Conservation (phyloP, 2,797 vertebrate species). For the Kryptolebias ocellatus region DNA sequence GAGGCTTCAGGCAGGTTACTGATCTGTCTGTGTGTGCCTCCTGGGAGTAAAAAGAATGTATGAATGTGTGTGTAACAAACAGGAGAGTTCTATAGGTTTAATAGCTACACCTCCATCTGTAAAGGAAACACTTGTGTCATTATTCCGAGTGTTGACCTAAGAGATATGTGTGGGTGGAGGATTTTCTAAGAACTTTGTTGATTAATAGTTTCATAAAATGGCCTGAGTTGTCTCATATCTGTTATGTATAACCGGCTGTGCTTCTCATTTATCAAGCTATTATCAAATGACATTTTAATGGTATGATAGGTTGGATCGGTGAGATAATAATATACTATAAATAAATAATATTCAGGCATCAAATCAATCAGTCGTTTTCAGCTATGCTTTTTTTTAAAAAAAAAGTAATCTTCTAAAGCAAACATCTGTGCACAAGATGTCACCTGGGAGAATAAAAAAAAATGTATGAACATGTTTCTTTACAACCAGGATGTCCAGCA, state of each 20-base stretch:
- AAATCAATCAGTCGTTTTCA: too few species aligned
- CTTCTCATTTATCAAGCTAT: background rate
- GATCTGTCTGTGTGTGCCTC: too few species aligned
- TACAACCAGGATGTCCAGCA: too few species aligned
- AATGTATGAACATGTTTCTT: too few species aligned
- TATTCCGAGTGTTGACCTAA: background rate
- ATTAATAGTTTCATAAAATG: slow-evolving; percentile 1
- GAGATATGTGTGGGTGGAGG: background rate
- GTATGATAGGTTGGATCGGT: background rate
- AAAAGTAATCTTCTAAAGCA: too few species aligned
- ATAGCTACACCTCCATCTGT: background rate
- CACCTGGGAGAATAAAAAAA: too few species aligned
- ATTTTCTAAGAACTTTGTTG: slow-evolving; percentile 5
- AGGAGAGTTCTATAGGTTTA: background rate
- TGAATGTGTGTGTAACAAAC: background rate
- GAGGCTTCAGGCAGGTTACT: too few species aligned
- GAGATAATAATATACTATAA: slow-evolving; percentile 1
- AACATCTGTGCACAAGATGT: too few species aligned
- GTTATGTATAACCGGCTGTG: background rate
- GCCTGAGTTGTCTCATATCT: slow-evolving; percentile 3
- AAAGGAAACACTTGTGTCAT: slow-evolving; percentile 4
- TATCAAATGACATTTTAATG: background rate
- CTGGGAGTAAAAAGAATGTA: background rate
- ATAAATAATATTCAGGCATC: background rate
- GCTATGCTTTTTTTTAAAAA: too few species aligned